Conservation (phyloP, 2,888 invertebrate genomes). For the Monochamus alternatus region DNA sequence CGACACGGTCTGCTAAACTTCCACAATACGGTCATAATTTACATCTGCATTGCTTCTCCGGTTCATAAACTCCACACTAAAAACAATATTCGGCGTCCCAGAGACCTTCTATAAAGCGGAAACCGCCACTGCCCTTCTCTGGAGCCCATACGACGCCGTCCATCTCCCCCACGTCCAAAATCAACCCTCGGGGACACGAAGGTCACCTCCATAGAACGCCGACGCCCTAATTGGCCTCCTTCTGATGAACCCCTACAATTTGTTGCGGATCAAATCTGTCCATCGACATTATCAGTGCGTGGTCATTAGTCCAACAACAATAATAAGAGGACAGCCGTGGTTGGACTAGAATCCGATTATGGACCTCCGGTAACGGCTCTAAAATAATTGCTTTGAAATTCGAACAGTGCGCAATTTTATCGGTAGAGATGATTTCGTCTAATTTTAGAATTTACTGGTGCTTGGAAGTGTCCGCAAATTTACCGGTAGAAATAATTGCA, state of each 20-base stretch:
- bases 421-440: too few relatives aligned
- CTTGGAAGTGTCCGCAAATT: too few relatives aligned
- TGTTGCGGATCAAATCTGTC: slow-evolving; percentile 57
- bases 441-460: too few relatives aligned
- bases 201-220: slow-evolving; percentile 31
- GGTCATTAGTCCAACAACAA: slow-evolving; percentile 39
- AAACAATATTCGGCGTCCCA: slow-evolving; percentile 45
- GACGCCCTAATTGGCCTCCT: slow-evolving; percentile 54
- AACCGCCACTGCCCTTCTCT: slow-evolving; percentile 19
- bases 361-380: slow-evolving; percentile 40
- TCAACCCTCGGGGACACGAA: slow-evolving; percentile 30
- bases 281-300: slow-evolving; percentile 49
- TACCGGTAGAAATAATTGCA: too few relatives aligned
- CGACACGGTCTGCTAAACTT: not conserved
- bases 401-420: too few relatives aligned
- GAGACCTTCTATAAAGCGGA: slow-evolving; percentile 23
- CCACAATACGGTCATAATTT: slow-evolving; percentile 6
- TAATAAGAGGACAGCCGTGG: slow-evolving; percentile 45
- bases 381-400: slow-evolving; percentile 23
- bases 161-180: slow-evolving; percentile 20
- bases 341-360: slow-evolving; percentile 48
- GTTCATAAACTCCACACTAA: slow-evolving; percentile 22
- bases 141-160: slow-evolving; percentile 15
- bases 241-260: slow-evolving; percentile 53
- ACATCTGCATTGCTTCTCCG: slow-evolving; percentile 3